Evolutionary conservation across 2,888 invertebrate species (phyloP), one percentile per base, ranked within the genome.

Genomic region (Stratiomys singularior): DNA sequence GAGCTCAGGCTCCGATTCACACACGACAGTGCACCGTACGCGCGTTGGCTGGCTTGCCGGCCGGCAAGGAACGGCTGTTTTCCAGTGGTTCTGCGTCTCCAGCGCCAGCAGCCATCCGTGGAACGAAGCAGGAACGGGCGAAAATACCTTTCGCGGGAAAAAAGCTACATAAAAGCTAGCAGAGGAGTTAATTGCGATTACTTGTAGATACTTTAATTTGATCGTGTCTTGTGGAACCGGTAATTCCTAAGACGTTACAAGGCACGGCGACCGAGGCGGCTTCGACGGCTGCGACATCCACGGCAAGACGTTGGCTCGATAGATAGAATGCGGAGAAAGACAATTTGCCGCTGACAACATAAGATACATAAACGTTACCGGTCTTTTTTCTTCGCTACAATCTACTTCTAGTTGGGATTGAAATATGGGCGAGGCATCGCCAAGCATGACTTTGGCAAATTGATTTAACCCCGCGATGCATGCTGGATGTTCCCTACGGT

Each of bases 341-440:
- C 64, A 64, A 64, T 64, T 64, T 28, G 64, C 18, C 28, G 28
- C 13, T 27, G 64, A 64, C 13, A 60, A 60, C 64, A 30, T 64
- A 64, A 64, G 64, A 64, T 64, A 64, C 64, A 64, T 64, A 64
- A 37, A 37, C 21, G 13, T 64, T 64, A 64, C 64, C 64, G 64
- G 64, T 64, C 64, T 60, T 25, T 25, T 52, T 52, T 18, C n/a
- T 25, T 25, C 4, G 58, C 11, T 60, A 60, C 13, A 11, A 64
- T 64, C 64, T 30, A 64, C 9, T 30, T 64, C 64, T 64, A 28
- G 28, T 64, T 64, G 30, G n/a, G n/a, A 13, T 15, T 18, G 28
- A 64, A 28, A 64, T 30, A 64, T 64, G 64, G 64, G 64, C 30
- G 64, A 27, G 64, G 64, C 64, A 30, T 28, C 15, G n/a, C 23